Conservation (phyloP, 2,113 vertebrate species). For the Heptranchias perlo region DNA sequence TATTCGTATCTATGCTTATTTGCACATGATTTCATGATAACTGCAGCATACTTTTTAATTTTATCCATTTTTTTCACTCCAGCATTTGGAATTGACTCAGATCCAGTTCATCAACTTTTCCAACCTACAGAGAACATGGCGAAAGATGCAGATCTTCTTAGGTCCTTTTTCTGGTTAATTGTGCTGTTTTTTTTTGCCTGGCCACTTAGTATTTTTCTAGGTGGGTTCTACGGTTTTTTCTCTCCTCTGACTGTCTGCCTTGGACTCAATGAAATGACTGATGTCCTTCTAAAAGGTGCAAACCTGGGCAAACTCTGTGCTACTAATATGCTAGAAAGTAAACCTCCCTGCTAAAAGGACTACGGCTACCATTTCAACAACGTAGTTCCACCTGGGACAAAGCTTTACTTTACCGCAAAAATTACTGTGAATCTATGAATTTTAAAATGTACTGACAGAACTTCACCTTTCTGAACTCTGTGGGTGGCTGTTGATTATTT, state of each 20-base stretch:
- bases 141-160: constrained; percentile 52
- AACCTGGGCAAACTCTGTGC: constrained; percentile 57
- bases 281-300: constrained; percentile 54
- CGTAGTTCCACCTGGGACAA: neutral
- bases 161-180: constrained; percentile 63
- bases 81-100: constrained; percentile 23
- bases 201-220: constrained; percentile 56
- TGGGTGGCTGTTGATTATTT: neutral
- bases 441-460: neutral
- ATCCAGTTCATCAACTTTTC: neutral
- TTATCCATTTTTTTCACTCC: neutral
- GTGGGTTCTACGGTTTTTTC: constrained; percentile 58
- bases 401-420: too few relatives aligned
- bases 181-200: constrained; percentile 61
- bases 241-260: constrained; percentile 55
- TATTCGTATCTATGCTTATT: neutral
- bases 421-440: neutral
- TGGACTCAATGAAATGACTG: constrained; percentile 54
- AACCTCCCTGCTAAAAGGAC: constrained; percentile 49
- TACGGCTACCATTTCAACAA: neutral
- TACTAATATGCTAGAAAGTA: constrained; percentile 53
- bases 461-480: neutral
- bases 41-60: neutral
- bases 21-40: neutral
- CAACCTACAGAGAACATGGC: constrained; percentile 52